Conservation (phyloP, 2,888 invertebrate species). For the Pyralis farinalis region DNA sequence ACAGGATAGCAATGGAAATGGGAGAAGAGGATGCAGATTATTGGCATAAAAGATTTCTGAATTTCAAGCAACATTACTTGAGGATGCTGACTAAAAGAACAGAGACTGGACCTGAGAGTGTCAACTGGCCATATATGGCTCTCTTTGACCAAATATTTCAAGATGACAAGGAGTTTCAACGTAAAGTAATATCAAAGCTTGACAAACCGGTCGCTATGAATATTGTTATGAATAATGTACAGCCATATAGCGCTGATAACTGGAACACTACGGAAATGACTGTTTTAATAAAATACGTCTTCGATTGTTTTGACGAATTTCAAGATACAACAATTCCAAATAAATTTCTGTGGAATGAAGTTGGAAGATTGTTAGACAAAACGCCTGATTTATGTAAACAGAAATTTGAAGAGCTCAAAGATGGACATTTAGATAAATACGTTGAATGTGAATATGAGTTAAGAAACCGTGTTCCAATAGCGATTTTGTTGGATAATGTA, state of each 20-base stretch:
- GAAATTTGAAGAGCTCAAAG: constrained; percentile 46
- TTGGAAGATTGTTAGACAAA: constrained; percentile 57
- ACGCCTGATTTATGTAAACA: constrained; percentile 47
- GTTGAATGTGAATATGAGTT: constrained; percentile 44
- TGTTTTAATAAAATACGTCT: constrained; percentile 61
- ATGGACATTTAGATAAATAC: constrained; percentile 45
- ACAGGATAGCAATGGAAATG: constrained; percentile 55
- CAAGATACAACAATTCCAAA: constrained; percentile 61
- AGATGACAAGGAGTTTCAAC: constrained; percentile 52
- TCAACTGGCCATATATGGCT: constrained; percentile 62
- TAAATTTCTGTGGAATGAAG: constrained; percentile 66
- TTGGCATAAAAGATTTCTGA: constrained; percentile 65
- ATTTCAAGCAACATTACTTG: constrained; percentile 66
- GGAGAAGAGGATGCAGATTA: constrained; percentile 60
- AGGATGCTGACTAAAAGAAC: constrained; percentile 48
- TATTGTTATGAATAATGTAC: constrained; percentile 13
- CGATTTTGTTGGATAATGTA: constrained; percentile 59
- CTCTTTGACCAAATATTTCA: constrained; percentile 59
- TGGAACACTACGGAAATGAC: constrained; percentile 59
- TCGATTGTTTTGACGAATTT: constrained; percentile 66
- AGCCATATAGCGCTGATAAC: constrained; percentile 15
- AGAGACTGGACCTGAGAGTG: constrained; percentile 30
- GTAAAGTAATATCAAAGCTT: constrained; percentile 33
- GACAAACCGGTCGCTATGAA: not conserved
- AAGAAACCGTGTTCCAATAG: constrained; percentile 41